These are phyloP conservation scores for Erannis defoliaria DNA, from an alignment of 2,888 invertebrate species.

Conservation along the genomic window DNA sequence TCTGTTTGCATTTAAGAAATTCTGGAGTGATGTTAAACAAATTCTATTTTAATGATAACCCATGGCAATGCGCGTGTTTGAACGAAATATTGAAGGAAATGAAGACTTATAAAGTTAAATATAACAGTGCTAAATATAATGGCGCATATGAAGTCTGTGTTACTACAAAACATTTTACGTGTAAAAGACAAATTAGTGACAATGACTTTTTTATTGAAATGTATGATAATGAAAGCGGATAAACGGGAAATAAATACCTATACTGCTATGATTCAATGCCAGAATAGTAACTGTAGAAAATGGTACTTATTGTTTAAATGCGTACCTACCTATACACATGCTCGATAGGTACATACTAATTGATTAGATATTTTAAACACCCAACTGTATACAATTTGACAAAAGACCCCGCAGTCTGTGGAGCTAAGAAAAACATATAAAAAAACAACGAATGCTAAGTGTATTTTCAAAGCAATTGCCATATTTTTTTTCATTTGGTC, in stretches of 20 bases:
- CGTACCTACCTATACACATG: too few species aligned
- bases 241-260: background rate
- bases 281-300: background rate
- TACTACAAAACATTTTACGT: constrained; percentile 59
- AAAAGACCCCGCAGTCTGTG: too few species aligned
- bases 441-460: too few species aligned
- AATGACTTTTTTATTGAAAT: constrained; percentile 62
- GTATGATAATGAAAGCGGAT: constrained; percentile 41
- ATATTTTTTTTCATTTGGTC: too few species aligned
- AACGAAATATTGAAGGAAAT: constrained; percentile 68
- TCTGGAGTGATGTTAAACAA: constrained; percentile 65
- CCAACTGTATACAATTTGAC: too few species aligned
- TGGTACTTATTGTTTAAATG: background rate
- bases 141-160: constrained; percentile 71
- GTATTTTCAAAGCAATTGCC: too few species aligned
- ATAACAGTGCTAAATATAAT: constrained; percentile 63
- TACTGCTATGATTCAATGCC: background rate
- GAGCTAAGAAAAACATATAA: too few species aligned
- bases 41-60: constrained; percentile 75
- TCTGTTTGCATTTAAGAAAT: constrained; percentile 69
- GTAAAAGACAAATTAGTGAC: constrained; percentile 62
- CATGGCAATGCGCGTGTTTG: constrained; percentile 77
- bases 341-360: too few species aligned
- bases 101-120: constrained; percentile 61
- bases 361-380: too few species aligned